These are phyloP conservation scores for Heliconius ismenius DNA, from an alignment of 2,888 invertebrate species.

Conservation along the genomic window DNA sequence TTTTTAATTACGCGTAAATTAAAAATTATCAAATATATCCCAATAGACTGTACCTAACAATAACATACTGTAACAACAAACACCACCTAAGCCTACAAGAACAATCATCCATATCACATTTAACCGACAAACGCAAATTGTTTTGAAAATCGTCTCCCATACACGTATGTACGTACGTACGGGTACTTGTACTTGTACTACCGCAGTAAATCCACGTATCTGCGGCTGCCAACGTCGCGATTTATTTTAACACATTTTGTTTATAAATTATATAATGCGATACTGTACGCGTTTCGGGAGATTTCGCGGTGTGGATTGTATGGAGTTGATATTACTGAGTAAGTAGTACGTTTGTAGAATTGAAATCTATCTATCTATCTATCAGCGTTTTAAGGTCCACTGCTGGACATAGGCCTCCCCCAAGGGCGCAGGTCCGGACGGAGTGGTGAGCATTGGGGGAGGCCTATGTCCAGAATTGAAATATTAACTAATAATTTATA, in stretches of 20 bases:
- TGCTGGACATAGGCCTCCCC: no score
- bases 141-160: conserved; percentile 47
- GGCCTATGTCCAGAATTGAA: not conserved
- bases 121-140: conserved; percentile 46
- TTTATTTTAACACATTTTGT: conserved; percentile 83
- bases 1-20: not conserved
- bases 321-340: conserved; percentile 52
- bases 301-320: conserved; percentile 60
- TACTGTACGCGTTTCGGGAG: conserved; percentile 71
- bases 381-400: no score
- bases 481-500: not conserved
- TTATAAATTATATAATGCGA: conserved; percentile 83
- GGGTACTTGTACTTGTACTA: conserved; percentile 31
- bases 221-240: conserved; percentile 72
- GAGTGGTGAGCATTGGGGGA: no score
- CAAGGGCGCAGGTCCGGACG: no score
- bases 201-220: conserved; percentile 67
- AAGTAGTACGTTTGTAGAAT: not conserved
- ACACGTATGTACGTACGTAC: not conserved
- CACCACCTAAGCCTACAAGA: conserved; percentile 8
- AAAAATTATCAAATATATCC: not conserved
- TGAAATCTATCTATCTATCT: not conserved
- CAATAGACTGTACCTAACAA: not conserved
- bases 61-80: conserved; percentile 12
- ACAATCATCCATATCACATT: conserved; percentile 31